Evolutionary conservation across 2,888 invertebrate genomes (phyloP).

Genomic region (Troilus luridus): DNA sequence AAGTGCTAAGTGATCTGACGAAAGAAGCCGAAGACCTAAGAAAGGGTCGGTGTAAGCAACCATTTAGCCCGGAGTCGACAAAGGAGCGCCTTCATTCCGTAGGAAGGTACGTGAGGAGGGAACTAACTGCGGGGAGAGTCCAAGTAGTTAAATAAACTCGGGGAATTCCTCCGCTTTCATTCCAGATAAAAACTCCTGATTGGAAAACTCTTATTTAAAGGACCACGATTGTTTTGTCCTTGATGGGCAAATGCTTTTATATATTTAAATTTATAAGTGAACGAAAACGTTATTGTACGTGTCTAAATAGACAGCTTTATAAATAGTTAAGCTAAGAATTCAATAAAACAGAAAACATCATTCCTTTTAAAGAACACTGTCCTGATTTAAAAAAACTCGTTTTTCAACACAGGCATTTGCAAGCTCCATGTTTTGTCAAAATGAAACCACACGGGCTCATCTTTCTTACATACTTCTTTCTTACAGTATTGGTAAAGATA

Average conservation of each 20-base stretch:
- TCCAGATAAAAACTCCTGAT: conserved; percentile 13
- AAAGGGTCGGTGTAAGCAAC: background rate
- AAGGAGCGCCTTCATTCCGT: conserved; percentile 6
- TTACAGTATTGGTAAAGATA: too few relatives aligned
- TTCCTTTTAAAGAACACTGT: too few relatives aligned
- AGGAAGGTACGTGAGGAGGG: background rate
- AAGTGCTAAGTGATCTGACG: background rate
- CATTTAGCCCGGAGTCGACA: background rate
- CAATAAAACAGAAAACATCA: too few relatives aligned
- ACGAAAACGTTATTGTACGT: too few relatives aligned
- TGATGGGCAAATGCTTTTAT: background rate
- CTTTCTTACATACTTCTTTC: too few relatives aligned
- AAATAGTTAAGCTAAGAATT: too few relatives aligned
- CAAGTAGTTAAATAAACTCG: background rate
- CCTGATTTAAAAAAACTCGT: too few relatives aligned
- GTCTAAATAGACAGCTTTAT: too few relatives aligned
- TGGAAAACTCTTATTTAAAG: background rate
- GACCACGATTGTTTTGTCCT: background rate
- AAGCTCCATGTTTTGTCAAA: too few relatives aligned
- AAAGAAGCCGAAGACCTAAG: background rate
- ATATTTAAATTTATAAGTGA: background rate
- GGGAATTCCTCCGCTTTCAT: background rate
- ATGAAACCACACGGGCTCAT: too few relatives aligned
- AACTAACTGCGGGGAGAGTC: background rate
- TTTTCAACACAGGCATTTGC: too few relatives aligned